Base-by-base conservation (phyloP, 2,113 vertebrate genomes). In the Scalopus aquaticus region DNA sequence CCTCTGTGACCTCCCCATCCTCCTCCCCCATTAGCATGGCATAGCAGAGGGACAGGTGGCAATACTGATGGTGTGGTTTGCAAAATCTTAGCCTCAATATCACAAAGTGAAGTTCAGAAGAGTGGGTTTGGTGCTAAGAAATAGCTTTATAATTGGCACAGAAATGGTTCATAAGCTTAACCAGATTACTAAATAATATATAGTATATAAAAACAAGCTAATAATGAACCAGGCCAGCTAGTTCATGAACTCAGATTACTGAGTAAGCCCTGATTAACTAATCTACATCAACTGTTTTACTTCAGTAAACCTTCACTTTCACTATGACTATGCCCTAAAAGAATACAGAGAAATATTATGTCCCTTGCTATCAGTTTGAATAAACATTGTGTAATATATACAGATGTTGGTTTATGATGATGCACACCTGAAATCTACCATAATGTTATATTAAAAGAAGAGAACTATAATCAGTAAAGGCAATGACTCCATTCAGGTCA, bases 381-480 rank as follows among this genome's bases (percentile, higher is more conserved):
- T 69, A 69, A 69, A 65, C 19, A 70, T 39, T 42, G 26, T 70
- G 69, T 42, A 70, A 37, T 70, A 24, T 70, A 42, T 39, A 42
- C 69, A 39, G 17, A 70, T 20, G 37, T 70, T 42, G 19, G 42
- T 70, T 20, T 22, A 56, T 7, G 19, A 70, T 22, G 69, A 70
- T 24, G 6, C 37, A 70, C 69, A 37, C 8, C 37, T 70, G 10
- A 70, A 39, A 39, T 10, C 9, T 70, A 70, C 11, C 22, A 39
- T 70, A 39, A 39, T 42, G 19, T 70, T 70, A 42, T 62, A 35
- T 42, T 70, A 39, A 69, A 88, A 74, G 26, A 78, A 93, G 70
- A 84, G 11, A 87, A 69, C 16, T 82, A 19, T 19, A 92, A 81
- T 94, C 24, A 70, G 54, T 85, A 88, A 93, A 91, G 37, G 19